Conservation (phyloP, 2,888 invertebrate species). For the Drosophila mimetica region DNA sequence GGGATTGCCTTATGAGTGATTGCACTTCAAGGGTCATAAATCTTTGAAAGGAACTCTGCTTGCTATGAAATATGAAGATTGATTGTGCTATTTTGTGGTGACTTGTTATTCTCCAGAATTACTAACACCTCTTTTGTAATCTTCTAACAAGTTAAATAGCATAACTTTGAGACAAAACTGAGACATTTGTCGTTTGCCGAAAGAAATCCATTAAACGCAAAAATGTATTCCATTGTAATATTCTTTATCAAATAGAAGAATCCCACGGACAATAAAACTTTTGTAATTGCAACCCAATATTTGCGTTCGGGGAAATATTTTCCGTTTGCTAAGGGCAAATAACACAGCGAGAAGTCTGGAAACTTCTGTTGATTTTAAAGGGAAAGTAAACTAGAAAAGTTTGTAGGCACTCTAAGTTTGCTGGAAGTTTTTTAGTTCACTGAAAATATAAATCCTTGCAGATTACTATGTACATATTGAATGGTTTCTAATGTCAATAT, state of each 20-base stretch:
- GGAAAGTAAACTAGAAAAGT: not conserved
- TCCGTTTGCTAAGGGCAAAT: not conserved
- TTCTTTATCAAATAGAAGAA: not conserved
- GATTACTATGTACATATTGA: not conserved
- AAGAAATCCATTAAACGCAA: not conserved
- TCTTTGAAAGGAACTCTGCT: conserved; percentile 32
- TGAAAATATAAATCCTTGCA: not conserved
- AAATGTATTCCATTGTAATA: not conserved
- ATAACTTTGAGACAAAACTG: not conserved
- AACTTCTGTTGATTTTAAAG: conserved; percentile 1
- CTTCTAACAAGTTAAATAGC: conserved; percentile 29
- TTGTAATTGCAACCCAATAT: conserved; percentile 4
- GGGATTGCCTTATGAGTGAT: conserved; percentile 81
- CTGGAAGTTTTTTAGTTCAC: not conserved
- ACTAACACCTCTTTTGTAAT: conserved; percentile 40
- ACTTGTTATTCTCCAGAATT: conserved; percentile 36
- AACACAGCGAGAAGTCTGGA: not conserved
- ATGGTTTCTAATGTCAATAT: conserved; percentile 2
- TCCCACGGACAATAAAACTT: not conserved
- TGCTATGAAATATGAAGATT: conserved; percentile 36
- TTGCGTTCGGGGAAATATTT: not conserved
- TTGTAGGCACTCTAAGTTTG: not conserved
- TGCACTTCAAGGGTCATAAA: conserved; percentile 38
- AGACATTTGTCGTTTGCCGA: not conserved
- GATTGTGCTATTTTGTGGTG: conserved; percentile 34